phyloP scores from a whole-genome alignment of 2,888 invertebrate genomes.

The Cynaeus angustus region DNA sequence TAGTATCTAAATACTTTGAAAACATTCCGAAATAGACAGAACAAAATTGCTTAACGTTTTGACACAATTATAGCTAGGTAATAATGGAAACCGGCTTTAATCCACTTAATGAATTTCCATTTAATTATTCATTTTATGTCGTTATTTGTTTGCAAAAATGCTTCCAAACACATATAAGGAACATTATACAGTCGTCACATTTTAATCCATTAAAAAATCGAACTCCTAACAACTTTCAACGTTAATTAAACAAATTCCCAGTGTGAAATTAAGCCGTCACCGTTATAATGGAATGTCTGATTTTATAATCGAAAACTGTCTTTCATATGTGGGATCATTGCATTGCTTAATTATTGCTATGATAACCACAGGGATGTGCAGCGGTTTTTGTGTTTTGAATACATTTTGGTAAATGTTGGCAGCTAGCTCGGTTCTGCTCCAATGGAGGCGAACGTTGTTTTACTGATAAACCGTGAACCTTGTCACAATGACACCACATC shows the following conservation, averaged over 20 bases:
- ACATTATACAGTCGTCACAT: slow-evolving; percentile 34
- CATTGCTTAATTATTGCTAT: slow-evolving; percentile 38
- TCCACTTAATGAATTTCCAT: slow-evolving; percentile 30
- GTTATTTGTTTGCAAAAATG: slow-evolving; percentile 14
- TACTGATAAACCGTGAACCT: slow-evolving; percentile 54
- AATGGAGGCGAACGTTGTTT: slow-evolving; percentile 52
- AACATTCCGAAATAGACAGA: slow-evolving; percentile 13
- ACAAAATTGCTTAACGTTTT: background rate
- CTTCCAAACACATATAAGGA: slow-evolving; percentile 16
- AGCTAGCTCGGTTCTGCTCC: slow-evolving; percentile 50
- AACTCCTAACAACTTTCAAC: slow-evolving; percentile 44
- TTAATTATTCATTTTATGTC: slow-evolving; percentile 29
- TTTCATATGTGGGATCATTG: slow-evolving; percentile 19
- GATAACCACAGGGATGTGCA: slow-evolving; percentile 26
- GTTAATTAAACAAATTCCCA: slow-evolving; percentile 57
- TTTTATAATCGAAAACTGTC: slow-evolving; percentile 32
- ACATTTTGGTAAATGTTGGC: slow-evolving; percentile 31
- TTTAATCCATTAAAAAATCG: slow-evolving; percentile 44
- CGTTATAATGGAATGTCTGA: slow-evolving; percentile 51
- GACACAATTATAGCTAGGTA: background rate
- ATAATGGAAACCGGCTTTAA: slow-evolving; percentile 13
- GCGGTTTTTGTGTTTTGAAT: slow-evolving; percentile 32
- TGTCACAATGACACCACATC: slow-evolving; percentile 53
- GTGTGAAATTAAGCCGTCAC: slow-evolving; percentile 58
- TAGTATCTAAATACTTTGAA: slow-evolving; percentile 15